Base-by-base conservation (phyloP, 2,888 invertebrate species). In the Meta bourneti region DNA sequence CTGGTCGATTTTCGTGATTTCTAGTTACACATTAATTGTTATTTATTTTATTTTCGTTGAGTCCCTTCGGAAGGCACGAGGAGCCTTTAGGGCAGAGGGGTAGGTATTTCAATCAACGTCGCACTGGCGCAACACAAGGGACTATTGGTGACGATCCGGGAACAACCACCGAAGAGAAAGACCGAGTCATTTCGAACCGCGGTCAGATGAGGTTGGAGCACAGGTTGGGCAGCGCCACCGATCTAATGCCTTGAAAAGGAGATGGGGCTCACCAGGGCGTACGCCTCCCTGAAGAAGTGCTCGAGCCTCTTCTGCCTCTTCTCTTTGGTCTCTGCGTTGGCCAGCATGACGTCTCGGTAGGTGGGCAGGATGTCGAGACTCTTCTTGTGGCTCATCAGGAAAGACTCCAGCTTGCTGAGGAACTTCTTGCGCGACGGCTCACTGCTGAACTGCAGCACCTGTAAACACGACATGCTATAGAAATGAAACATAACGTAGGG, bases 251-350 rank as follows among this genome's bases (percentile, higher is more conserved):
- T 34, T 34, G 49, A 75, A 6, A 75, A 6, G 11, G 5, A 20
- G 13, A 9, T 6, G 19, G 34, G 7, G 34, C 79, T 20, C 79
- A 94, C 94, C 92, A 98, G 95, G 0, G 98, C 98, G 94, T 99
- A 99, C 0, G 98, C 99, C 95, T 99, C 98, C 92, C 99, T 96
- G 95, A 99, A 99, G 96, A 99, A 99, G 95, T 98, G 95, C 94
- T 99, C 99, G 86, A 99, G 95, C 93, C 98, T 97, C 94, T 97
- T 97, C 94, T 99, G 98, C n/a, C 99, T 95, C 8, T 98, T 96
- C 94, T 98, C 98, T 93, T 98, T 97, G 0, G 99, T 99, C 95
- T 99, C 99, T 9, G 98, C 98, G 94, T 98, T 97, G 9, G 97
- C 97, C 89, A 98, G 95, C 96, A 98, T 97, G 93, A 97, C 96